Base-by-base conservation (phyloP, 2,113 vertebrate genomes). In the Petrocephalus microphthalmus region DNA sequence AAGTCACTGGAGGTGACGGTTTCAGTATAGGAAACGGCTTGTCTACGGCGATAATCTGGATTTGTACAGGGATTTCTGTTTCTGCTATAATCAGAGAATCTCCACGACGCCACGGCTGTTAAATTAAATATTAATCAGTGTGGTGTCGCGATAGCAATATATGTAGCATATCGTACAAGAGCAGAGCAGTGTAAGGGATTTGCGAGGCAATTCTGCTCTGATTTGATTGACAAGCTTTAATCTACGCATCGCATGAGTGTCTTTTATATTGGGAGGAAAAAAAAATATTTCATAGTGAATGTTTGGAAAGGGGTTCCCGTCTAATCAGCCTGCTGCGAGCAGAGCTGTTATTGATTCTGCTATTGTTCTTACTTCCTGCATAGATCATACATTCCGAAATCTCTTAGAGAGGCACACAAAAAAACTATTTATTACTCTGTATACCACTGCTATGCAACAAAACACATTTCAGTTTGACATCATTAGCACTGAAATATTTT, bases 81-180 rank as follows among this genome's bases (percentile, higher is more conserved):
- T 85, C 29, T 85, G 49, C 84, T 85, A 17, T 54, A 51, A 54
- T 54, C 51, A 54, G 84, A 85, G 10, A 29, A 54, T 54, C 17
- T 6, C 51, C 25, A 33, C 84, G 33, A 85, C 17, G 84, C n/a
- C 37, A 33, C 15, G n/a, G 52, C 84, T 33, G 84, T 52, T 54
- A 85, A 29, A 85, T 54, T 85, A 85, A 54, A 54, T 85, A 85
- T 85, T 85, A 49, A 85, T 85, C 84, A 85, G 13, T 37, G 25
- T 29, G 37, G 49, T 85, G 84, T 54, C 22, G 49, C 29, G 84
- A 54, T n/a, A 85, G 29, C 25, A 11, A 84, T 29, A 85, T 54
- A 15, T 85, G 52, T 54, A 54, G 10, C 52, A 54, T 54, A 29
- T n/a, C 54, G 84, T 33, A 84, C 7, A 17, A 25, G 13, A 20